Conservation (phyloP, 1,140 invertebrate genomes). For the Leptestheria dahalacensis region DNA sequence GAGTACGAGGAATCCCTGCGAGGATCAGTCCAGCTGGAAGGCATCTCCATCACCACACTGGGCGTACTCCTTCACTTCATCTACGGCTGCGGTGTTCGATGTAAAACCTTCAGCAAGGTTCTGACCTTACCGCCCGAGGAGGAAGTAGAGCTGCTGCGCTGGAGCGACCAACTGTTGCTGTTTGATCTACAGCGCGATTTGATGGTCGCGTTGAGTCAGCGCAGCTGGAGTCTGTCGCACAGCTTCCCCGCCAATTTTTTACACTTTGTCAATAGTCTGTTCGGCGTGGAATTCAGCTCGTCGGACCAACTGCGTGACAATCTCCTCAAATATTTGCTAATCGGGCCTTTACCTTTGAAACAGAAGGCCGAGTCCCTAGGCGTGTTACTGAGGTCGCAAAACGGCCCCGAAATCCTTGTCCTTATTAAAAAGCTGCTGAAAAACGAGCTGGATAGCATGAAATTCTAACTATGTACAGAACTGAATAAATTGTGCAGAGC, state of each 20-base stretch:
- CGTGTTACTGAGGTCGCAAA: background rate
- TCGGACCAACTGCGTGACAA: background rate
- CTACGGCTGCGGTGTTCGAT: background rate
- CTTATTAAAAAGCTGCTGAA: background rate
- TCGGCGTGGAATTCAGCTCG: background rate
- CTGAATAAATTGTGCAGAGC: too few relatives aligned
- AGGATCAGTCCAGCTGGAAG: background rate
- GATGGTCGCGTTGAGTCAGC: background rate
- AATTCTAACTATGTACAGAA: too few relatives aligned
- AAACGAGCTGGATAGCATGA: too few relatives aligned
- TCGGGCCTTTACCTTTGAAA: background rate
- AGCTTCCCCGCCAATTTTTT: background rate
- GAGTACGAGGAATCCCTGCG: background rate
- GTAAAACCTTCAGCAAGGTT: background rate
- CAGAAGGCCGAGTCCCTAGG: background rate
- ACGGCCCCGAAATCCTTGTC: background rate
- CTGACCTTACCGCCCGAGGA: background rate
- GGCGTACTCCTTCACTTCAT: background rate
- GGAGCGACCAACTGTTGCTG: background rate
- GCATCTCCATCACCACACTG: background rate
- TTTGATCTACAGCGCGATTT: background rate
- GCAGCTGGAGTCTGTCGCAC: background rate
- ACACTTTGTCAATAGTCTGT: background rate
- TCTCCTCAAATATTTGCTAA: background rate
- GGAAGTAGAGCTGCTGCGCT: background rate